Evolutionary conservation across 1,140 invertebrate species (phyloP), one percentile per base, ranked within the genome.

Genomic region (Periplaneta americana): DNA sequence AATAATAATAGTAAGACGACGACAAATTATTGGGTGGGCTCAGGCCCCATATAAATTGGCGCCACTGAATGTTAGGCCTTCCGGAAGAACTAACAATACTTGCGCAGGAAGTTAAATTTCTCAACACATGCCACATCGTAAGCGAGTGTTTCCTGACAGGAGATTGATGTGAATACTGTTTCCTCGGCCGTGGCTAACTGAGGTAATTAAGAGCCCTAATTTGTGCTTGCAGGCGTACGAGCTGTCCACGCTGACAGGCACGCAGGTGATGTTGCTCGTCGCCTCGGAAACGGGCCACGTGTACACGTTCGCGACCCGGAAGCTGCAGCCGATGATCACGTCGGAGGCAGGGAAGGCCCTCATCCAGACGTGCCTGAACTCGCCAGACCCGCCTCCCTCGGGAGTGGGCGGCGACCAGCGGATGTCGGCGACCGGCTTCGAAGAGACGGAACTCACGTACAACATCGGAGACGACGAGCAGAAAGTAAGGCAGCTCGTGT

Each of bases 261-360:
- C 99, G 18, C 98, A 99, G 91, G 98, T 99, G 87, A 99, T 98
- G 97, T 89, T 98, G 80, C 90, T 98, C 85, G 97, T 98, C 80
- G 97, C 97, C 36, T 97, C 96, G 39, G 97, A 98, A 88, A 98
- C 97, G 18, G 97, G 98, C 8, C 99, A 99, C 90, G 98, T 99
- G 84, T 99, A 99, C 90, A 99, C 99, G 77, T 99, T 99, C 91
- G 98, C 99, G 37, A 99, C 99, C 76, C 92, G 97, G 80, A 99
- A 99, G 89, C 91, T 99, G 74, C 98, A 99, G 88, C 99, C 98
- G 78, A 99, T 99, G 98, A 99, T 99, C 87, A 99, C 97, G 22
- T 98, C 97, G 85, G 98, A 99, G 86, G 97, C 97, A 81, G 99
- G 98, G 76, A 99, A 99, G 89, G 95, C 97, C 75, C 91, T 99